Conservation (phyloP, 2,888 invertebrate species). For the Chalcis sispes region DNA sequence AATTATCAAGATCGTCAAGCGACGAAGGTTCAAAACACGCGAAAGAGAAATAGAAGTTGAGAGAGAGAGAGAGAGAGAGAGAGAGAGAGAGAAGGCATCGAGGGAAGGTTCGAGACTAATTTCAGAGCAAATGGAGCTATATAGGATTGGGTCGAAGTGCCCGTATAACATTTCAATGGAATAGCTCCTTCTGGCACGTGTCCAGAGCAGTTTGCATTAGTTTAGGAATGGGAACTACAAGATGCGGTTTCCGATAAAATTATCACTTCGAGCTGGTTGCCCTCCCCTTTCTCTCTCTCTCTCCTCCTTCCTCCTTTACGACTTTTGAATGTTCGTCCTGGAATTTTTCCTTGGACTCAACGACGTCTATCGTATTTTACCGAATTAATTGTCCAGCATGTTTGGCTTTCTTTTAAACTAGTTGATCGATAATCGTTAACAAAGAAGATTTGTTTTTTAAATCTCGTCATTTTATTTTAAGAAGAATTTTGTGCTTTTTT, state of each 20-base stretch:
- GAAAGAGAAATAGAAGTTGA: neutral
- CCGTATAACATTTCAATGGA: conserved; percentile 68
- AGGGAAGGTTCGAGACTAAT: conserved; percentile 62
- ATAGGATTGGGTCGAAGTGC: conserved; percentile 56
- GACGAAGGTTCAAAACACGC: conserved; percentile 28
- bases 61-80: neutral
- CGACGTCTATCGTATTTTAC: no score
- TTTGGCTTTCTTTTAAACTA: no score
- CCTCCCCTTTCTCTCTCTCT: no score
- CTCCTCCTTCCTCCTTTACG: no score
- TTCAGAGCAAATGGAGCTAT: conserved; percentile 61
- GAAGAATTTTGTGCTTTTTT: no score
- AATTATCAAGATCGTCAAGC: conserved; percentile 25
- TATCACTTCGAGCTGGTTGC: conserved; percentile 59
- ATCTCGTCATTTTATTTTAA: no score
- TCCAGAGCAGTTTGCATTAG: conserved; percentile 69
- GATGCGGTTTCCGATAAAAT: conserved; percentile 67
- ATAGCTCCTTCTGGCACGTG: conserved; percentile 65
- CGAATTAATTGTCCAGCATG: no score
- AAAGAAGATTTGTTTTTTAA: no score
- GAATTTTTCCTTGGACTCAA: no score
- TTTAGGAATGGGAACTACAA: conserved; percentile 60
- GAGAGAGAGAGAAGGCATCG: neutral
- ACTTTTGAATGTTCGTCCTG: no score
- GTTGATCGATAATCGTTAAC: no score